Base-by-base conservation (phyloP, 2,113 vertebrate genomes). In the Copsychus sechellarum region DNA sequence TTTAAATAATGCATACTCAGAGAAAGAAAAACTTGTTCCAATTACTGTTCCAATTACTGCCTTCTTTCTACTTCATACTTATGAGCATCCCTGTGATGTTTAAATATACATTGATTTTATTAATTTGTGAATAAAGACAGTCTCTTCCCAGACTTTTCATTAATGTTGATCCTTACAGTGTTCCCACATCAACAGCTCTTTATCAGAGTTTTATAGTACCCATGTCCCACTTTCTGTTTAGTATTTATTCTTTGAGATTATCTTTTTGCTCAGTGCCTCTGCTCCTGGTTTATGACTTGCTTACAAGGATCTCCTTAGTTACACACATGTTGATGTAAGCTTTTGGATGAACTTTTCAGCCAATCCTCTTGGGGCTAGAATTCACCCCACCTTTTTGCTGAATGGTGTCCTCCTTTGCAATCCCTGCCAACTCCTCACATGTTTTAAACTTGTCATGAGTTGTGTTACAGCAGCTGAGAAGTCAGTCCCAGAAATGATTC, bases 121-220 rank as follows among this genome's bases (percentile, higher is more conserved):
- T 81, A 9, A 90, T 90, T 56, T 97, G 50, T 92, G 64, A 94
- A n/a, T 76, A 71, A 95, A 93, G 38, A 43, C 60, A 92, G n/a
- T 51, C 31, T 73, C n/a, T 45, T 89, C 69, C 28, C 34, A 91
- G 40, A 64, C 25, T 61, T 72, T 72, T 82, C 81, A 92, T 93
- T 92, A 53, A 56, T 88, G 29, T 83, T 92, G 43, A 82, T 17
- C 67, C 60, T 65, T 81, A 88, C 12, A 48, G 47, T 47, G 60
- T 53, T 57, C 65, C 48, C 93, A 90, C 70, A 88, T 97, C 85
- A 97, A 93, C 62, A 96, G 58, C 50, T 96, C 66, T 83, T 96
- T 97, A 90, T 73, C 54, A 86, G 89, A 58, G 22, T n/a, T 92
- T 96, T 95, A 93, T 33, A 92, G 67, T 69, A 76, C 25, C 66